Conservation (phyloP, 2,888 invertebrate genomes). For the Drosophila silvestris region DNA sequence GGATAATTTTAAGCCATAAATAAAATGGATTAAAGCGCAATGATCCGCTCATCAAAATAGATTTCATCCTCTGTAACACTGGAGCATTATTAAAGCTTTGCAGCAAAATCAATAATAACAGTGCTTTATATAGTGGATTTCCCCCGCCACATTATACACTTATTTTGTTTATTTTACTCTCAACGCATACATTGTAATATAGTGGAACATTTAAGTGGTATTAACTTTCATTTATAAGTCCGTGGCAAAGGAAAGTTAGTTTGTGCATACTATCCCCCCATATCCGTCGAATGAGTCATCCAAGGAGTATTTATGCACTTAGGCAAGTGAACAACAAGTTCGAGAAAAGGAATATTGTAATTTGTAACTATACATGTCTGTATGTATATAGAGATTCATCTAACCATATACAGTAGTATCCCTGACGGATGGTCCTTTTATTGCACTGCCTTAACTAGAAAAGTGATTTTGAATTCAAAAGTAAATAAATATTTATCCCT, state of each 20-base stretch:
- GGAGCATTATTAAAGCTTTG: slow-evolving; percentile 65
- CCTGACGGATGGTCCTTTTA: not conserved
- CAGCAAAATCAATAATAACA: slow-evolving; percentile 56
- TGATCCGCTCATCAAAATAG: slow-evolving; percentile 77
- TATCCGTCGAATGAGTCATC: not conserved
- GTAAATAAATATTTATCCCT: not conserved
- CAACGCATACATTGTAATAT: slow-evolving; percentile 1
- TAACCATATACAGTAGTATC: not conserved
- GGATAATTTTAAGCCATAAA: slow-evolving; percentile 82
- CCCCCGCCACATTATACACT: slow-evolving; percentile 34
- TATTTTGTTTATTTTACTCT: slow-evolving; percentile 38
- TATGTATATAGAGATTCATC: not conserved
- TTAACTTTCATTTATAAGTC: slow-evolving; percentile 24
- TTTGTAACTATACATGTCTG: not conserved
- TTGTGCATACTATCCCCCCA: not conserved
- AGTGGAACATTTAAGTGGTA: not conserved
- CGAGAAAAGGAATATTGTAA: not conserved
- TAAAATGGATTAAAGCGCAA: slow-evolving; percentile 82
- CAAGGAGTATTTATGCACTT: slow-evolving; percentile 1
- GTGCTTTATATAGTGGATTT: slow-evolving; percentile 34
- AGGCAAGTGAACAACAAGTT: slow-evolving; percentile 3
- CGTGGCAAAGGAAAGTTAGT: not conserved
- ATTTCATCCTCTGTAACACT: slow-evolving; percentile 56
- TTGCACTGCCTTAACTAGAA: not conserved
- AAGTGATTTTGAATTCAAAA: not conserved